These are phyloP conservation scores for Rotaria magnacalcarata DNA, from an alignment of 2,888 invertebrate species.

Conservation along the genomic window DNA sequence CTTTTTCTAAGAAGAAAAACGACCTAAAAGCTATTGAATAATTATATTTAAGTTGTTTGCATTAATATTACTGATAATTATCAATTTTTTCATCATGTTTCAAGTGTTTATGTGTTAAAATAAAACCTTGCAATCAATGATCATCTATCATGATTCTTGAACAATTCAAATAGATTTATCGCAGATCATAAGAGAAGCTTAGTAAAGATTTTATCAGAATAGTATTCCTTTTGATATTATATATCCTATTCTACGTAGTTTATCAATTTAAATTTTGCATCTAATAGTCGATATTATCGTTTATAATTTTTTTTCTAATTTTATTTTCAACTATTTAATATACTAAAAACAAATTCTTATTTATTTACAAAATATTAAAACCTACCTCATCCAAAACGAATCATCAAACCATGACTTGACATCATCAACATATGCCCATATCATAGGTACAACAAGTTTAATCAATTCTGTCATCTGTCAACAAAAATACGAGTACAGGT, in stretches of 20 bases:
- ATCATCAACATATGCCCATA: constrained; percentile 46
- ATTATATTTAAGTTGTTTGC: not conserved
- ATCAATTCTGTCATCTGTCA: constrained; percentile 34
- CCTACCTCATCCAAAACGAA: not conserved
- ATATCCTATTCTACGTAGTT: not conserved
- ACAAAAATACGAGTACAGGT: not conserved
- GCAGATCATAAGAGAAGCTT: not conserved
- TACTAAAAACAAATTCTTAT: too few species aligned
- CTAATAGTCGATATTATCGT: not conserved
- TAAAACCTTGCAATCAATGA: constrained; percentile 13
- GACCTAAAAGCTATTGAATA: not conserved
- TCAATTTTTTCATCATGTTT: not conserved
- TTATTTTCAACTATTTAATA: not conserved
- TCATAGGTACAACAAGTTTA: constrained; percentile 40
- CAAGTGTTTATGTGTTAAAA: not conserved
- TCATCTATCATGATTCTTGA: not conserved
- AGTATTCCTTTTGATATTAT: not conserved
- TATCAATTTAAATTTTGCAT: not conserved
- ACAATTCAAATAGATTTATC: not conserved
- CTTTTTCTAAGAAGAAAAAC: not conserved
- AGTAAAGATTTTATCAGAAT: not conserved
- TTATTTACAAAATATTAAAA: not conserved
- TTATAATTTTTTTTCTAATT: not conserved
- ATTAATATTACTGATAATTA: not conserved
- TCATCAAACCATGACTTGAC: constrained; percentile 35